These are phyloP conservation scores for Scatophagus argus DNA, from an alignment of 2,113 vertebrate species.

Conservation along the genomic window DNA sequence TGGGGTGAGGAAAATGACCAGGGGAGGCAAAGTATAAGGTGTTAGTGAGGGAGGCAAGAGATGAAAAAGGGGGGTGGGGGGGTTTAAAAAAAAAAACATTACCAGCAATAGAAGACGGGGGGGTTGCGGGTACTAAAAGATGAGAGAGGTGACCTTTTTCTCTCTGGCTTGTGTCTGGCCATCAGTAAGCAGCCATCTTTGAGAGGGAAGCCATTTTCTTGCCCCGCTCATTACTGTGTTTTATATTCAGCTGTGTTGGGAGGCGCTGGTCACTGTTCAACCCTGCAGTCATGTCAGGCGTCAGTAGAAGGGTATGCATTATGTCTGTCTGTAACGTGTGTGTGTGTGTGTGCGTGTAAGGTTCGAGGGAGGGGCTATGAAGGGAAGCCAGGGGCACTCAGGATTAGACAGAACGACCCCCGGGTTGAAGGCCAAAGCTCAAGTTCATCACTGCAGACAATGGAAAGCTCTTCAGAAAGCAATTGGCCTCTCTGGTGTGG, in stretches of 20 bases:
- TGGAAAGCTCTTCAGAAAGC: constrained; percentile 82
- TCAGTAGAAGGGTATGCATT: constrained; percentile 76
- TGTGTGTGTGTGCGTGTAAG: constrained; percentile 40
- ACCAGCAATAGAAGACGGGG: constrained; percentile 36
- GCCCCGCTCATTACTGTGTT: constrained; percentile 78
- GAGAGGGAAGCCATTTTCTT: constrained; percentile 85
- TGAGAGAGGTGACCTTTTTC: constrained; percentile 81
- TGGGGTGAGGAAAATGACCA: constrained; percentile 68
- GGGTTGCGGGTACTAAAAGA: constrained; percentile 60
- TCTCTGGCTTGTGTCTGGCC: constrained; percentile 65
- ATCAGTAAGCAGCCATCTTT: constrained; percentile 81
- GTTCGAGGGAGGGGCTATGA: constrained; percentile 51
- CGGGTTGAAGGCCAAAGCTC: constrained; percentile 82
- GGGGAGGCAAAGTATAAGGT: constrained; percentile 69
- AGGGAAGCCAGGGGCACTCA: constrained; percentile 56
- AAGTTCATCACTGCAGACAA: constrained; percentile 86
- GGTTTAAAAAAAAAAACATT: constrained; percentile 8
- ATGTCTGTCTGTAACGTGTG: constrained; percentile 30
- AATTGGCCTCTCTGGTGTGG: constrained; percentile 54
- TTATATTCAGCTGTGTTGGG: constrained; percentile 82
- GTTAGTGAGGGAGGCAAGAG: constrained; percentile 44
- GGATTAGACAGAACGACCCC: constrained; percentile 82
- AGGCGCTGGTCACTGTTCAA: constrained; percentile 76
- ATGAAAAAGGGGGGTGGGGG: constrained; percentile 53
- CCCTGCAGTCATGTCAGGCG: constrained; percentile 75